Evolutionary conservation across 1,140 invertebrate genomes (phyloP), one percentile per base, ranked within the genome.

Genomic region (Drosophila nikananu): DNA sequence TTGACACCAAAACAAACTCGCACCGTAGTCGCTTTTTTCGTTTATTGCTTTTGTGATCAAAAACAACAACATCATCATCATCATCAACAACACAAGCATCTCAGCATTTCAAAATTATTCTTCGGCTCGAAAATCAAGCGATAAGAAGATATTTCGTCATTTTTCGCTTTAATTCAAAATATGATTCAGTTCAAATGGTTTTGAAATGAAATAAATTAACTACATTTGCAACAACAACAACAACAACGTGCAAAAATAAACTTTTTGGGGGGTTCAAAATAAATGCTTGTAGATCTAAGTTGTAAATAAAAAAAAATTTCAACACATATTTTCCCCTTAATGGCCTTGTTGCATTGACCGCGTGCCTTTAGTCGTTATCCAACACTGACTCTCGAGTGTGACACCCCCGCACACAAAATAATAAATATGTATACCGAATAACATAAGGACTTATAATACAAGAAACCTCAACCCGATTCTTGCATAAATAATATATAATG

Each of bases 41-140:
- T 72, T 60, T 67, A 67, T 77, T 67, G 58, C 46, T 61, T 39
- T 70, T 51, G 68, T 80, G 74, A 78, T 89, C 87, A 79, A 87
- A 89, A 87, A 84, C 84, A 87, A 81, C 84, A 87, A 84, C 83
- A 86, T 78, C 76, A 76, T 74, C 62, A 84, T 86, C 83, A 87
- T 87, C 81, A 87, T 87, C 84, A 90, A 84, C 84, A 87, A 87
- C 84, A 87, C 77, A 89, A 87, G 84, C 84, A 89, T 84, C 54
- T 57, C 84, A 90, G 84, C 81, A 90, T 59, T 81, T 51, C 30
- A 64, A 39, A 57, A n/a, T 23, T 76, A 52, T 76, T 60, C 62
- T 72, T 51, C 30, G 35, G 49, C 54, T 73, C 54, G 49, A 42
- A 71, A 72, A 41, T 32, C 42, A 73, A 30, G 27, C 52, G 8